Conservation (phyloP, 92 coral and sea anemone genomes). For the Pocillopora meandrina region DNA sequence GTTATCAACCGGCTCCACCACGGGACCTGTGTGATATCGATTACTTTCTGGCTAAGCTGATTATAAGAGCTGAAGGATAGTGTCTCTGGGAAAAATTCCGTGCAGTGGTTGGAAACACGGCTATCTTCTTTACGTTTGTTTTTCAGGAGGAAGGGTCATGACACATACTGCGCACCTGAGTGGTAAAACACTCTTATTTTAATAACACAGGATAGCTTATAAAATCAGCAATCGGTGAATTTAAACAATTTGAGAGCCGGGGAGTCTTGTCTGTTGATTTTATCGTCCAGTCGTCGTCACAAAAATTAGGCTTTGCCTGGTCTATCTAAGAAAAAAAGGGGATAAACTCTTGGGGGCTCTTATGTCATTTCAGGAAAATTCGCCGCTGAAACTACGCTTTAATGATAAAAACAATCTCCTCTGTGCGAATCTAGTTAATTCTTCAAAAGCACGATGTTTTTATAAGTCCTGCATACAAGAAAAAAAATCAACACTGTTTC, state of each 20-base stretch:
- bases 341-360: background rate
- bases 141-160: slow-evolving; percentile 7
- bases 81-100: slow-evolving; percentile 5
- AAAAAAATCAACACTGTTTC: background rate
- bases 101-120: slow-evolving; percentile 19
- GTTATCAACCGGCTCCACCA: slow-evolving; percentile 10
- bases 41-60: slow-evolving; percentile 31
- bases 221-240: too few species aligned
- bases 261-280: background rate
- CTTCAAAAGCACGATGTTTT: background rate
- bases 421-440: too few species aligned
- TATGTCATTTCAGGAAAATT: background rate
- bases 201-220: too few species aligned
- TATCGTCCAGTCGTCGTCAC: background rate
- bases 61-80: slow-evolving; percentile 7
- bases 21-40: background rate
- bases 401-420: background rate
- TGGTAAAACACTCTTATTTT: background rate
- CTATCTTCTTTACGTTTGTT: slow-evolving; percentile 8
- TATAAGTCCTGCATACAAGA: background rate
- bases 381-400: background rate
- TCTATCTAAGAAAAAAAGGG: too few species aligned
- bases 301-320: background rate
- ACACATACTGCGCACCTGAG: background rate
- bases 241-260: too few species aligned